Percentiles rank a stretch among this genome's conserved stretches.
These are phyloP conservation scores for Strigamia maritima DNA, from an alignment of 2,888 invertebrate genomes.

Conservation along the genomic window DNA sequence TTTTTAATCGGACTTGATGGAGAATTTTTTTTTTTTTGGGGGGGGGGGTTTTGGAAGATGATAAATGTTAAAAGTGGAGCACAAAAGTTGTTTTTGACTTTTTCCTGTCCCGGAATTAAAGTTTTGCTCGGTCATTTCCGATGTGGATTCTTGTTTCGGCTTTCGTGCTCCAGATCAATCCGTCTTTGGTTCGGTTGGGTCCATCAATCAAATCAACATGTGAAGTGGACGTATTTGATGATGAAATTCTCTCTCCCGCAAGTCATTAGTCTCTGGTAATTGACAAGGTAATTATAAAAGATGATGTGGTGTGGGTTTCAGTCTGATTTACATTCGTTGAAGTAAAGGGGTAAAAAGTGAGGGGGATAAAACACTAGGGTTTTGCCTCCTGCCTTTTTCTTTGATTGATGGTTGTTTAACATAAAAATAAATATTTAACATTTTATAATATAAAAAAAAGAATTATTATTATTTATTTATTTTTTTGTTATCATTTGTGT, in stretches of 20 bases:
- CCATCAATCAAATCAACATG: conserved; percentile 29
- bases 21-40: not conserved
- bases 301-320: not conserved
- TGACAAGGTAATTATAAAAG: conserved; percentile 17
- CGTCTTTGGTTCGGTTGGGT: not conserved
- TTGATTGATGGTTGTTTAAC: conserved; percentile 8
- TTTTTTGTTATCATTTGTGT: not conserved
- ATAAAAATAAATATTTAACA: conserved; percentile 21
- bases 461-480: not conserved
- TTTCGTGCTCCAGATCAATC: not conserved
- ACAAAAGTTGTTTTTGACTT: not conserved
- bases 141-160: not conserved
- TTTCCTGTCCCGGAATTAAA: conserved; percentile 15
- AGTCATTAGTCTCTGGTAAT: conserved; percentile 19
- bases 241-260: conserved; percentile 16
- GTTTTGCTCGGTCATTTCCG: conserved; percentile 18
- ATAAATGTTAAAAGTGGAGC: not conserved
- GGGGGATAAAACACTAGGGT: not conserved
- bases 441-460: not conserved
- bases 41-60: not conserved
- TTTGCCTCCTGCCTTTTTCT: not conserved
- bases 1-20: not conserved
- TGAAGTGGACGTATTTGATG: conserved; percentile 25
- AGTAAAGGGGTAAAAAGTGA: not conserved
- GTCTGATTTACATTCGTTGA: not conserved